A percentile compares a stretch with the other conserved stretches of the same genome.
These are phyloP conservation scores for Argyra leucocephala DNA, from an alignment of 2,888 invertebrate genomes.

Conservation along the genomic window DNA sequence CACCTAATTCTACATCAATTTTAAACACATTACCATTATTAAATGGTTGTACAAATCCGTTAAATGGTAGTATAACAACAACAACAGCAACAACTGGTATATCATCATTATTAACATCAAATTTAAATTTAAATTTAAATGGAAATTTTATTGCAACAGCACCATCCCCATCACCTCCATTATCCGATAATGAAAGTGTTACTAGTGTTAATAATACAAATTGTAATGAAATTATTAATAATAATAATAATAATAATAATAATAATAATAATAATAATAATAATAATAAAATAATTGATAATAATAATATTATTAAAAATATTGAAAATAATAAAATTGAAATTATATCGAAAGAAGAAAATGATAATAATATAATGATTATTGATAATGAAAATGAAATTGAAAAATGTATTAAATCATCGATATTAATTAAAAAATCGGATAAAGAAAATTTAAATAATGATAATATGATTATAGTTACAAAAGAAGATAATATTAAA, in stretches of 20 bases:
- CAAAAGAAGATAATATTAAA: background rate
- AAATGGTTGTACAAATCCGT: background rate
- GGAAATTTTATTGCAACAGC: slow-evolving; percentile 39
- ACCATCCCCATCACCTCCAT: slow-evolving; percentile 40
- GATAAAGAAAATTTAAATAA: background rate
- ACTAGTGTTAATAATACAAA: slow-evolving; percentile 14
- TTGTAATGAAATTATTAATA: slow-evolving; percentile 9
- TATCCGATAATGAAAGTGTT: slow-evolving; percentile 32
- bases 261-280: background rate
- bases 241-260: slow-evolving; percentile 2
- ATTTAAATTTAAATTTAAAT: slow-evolving; percentile 22
- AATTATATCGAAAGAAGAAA: background rate
- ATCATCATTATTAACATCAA: background rate
- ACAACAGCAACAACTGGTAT: slow-evolving; percentile 26
- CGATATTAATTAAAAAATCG: background rate
- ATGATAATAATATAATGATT: too few relatives aligned
- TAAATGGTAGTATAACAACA: slow-evolving; percentile 18
- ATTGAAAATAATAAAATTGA: background rate
- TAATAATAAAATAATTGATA: background rate
- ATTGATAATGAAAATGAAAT: too few relatives aligned
- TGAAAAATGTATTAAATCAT: background rate
- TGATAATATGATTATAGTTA: background rate
- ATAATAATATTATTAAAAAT: background rate
- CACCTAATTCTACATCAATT: slow-evolving; percentile 29
- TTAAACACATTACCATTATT: background rate